Evolutionary conservation across 1,140 invertebrate species (phyloP).

Genomic region (Cecropterus lyciades): DNA sequence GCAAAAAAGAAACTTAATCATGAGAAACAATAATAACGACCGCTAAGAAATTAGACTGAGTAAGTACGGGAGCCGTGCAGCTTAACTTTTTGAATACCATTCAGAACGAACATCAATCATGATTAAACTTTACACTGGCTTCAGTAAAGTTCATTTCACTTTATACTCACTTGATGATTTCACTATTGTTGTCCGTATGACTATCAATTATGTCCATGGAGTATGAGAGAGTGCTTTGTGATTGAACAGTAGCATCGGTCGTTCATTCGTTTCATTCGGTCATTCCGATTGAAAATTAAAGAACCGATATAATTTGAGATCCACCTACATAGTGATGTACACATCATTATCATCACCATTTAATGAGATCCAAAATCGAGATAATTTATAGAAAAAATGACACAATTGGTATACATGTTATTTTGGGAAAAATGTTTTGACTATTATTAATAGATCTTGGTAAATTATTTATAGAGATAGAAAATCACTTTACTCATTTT

Average conservation of each 20-base stretch:
- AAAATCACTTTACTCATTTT: no score
- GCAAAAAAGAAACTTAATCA: conserved; percentile 83
- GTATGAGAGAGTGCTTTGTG: conserved; percentile 77
- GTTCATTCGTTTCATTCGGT: conserved; percentile 72
- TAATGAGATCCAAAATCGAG: no score
- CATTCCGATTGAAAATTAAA: conserved; percentile 81
- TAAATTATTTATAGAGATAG: no score
- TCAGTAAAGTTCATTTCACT: conserved; percentile 48
- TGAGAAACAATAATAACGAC: conserved; percentile 81
- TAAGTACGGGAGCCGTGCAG: conserved; percentile 82
- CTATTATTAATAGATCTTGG: no score
- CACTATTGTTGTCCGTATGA: conserved; percentile 80
- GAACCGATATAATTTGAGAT: conserved; percentile 80
- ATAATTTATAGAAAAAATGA: no score
- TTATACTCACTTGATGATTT: conserved; percentile 56
- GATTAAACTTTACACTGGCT: conserved; percentile 45
- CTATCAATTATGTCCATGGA: conserved; percentile 81
- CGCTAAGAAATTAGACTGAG: conserved; percentile 79
- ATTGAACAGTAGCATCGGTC: conserved; percentile 71
- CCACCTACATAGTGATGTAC: conserved; percentile 62
- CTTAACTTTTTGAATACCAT: conserved; percentile 73
- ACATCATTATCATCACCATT: no score
- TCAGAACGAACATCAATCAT: conserved; percentile 35
- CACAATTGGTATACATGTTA: no score
- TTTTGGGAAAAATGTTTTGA: no score